phyloP scores from a whole-genome alignment of 2,797 vertebrate genomes.

The Coranthus polyacanthus region DNA sequence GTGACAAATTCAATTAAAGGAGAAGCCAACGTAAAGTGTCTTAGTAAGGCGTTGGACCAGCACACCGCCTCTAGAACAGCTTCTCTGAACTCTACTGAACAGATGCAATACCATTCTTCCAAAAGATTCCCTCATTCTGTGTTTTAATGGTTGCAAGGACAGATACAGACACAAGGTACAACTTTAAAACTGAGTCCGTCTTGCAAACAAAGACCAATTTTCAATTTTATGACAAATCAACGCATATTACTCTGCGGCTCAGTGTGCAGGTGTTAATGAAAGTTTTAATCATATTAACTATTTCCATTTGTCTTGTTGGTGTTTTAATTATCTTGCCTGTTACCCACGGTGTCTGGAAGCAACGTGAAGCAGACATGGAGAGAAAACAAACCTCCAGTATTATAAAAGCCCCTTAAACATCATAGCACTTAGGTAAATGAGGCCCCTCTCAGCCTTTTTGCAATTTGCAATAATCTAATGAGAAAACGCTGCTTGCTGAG shows the following conservation, averaged over 20 bases:
- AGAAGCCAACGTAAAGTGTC: too few species aligned
- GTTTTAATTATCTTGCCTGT: conserved; percentile 70
- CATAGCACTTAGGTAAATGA: conserved; percentile 79
- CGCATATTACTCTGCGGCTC: conserved; percentile 10
- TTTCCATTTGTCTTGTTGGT: conserved; percentile 56
- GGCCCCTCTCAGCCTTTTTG: conserved; percentile 67
- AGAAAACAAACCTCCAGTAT: conserved; percentile 42
- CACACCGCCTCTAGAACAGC: too few species aligned
- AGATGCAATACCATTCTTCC: too few species aligned
- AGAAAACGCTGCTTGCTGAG: conserved; percentile 79
- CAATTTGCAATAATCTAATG: conserved; percentile 81
- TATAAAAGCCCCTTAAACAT: conserved; percentile 67
- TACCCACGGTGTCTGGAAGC: conserved; percentile 66
- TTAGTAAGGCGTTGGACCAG: too few species aligned
- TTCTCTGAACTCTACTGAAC: too few species aligned
- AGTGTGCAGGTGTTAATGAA: conserved; percentile 50
- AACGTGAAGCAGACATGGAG: conserved; percentile 41
- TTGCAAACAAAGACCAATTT: conserved; percentile 30
- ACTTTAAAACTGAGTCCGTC: not conserved
- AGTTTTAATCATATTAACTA: conserved; percentile 51
- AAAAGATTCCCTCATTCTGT: too few species aligned
- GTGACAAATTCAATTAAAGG: too few species aligned
- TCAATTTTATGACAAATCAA: conserved; percentile 23
- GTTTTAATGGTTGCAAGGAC: too few species aligned
- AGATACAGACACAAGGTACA: not conserved